Conservation (phyloP, 2,888 invertebrate species). For the Dyspetes luteomarginatus region DNA sequence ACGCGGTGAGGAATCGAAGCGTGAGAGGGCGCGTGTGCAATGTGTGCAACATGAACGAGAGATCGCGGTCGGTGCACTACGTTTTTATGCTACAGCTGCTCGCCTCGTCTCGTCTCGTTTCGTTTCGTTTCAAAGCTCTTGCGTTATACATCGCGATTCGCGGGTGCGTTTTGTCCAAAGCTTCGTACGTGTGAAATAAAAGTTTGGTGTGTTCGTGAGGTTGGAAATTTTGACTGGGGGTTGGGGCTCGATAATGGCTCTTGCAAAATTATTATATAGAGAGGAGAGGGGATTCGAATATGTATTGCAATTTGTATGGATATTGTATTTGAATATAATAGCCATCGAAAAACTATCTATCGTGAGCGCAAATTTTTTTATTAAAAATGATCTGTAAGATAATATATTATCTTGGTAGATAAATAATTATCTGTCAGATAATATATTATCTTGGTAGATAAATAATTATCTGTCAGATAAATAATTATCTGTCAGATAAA, state of each 20-base stretch:
- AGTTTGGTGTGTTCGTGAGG: conserved; percentile 17
- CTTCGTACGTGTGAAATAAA: conserved; percentile 45
- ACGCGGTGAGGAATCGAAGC: conserved; percentile 33
- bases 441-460: too few relatives aligned
- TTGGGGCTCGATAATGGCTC: background rate
- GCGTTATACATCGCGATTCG: background rate
- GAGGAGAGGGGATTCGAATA: background rate
- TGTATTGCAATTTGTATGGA: too few relatives aligned
- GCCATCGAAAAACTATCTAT: too few relatives aligned
- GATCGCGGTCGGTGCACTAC: conserved; percentile 34
- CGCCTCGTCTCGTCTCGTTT: conserved; percentile 20
- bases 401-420: too few relatives aligned
- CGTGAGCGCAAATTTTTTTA: too few relatives aligned
- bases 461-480: too few relatives aligned
- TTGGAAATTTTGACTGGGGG: conserved; percentile 35
- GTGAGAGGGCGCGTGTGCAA: conserved; percentile 10
- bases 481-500: too few relatives aligned
- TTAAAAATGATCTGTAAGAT: too few relatives aligned
- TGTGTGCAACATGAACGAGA: conserved; percentile 15
- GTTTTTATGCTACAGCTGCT: background rate
- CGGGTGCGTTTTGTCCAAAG: conserved; percentile 27
- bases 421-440: too few relatives aligned
- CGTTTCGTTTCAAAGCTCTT: conserved; percentile 16
- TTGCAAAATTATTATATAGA: background rate
- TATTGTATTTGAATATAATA: too few relatives aligned